Conservation (phyloP, 2,113 vertebrate genomes). For the Hiodon alosoides region DNA sequence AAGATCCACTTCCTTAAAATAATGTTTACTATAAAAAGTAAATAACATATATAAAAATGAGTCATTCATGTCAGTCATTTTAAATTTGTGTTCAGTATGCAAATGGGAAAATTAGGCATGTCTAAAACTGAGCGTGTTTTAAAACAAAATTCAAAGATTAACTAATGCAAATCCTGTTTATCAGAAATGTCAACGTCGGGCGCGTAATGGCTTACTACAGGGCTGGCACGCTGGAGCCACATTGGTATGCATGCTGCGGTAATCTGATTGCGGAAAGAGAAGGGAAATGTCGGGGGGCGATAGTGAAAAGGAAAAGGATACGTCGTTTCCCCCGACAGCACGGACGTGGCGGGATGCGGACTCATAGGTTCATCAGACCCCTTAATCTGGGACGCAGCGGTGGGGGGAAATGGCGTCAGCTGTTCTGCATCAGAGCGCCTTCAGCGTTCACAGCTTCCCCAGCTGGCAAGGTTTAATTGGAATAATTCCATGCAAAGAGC, state of each 20-base stretch:
- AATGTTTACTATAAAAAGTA: conserved; percentile 1
- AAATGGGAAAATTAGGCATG: neutral
- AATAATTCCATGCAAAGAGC: conserved; percentile 13
- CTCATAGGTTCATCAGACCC: conserved; percentile 26
- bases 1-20: neutral
- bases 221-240: neutral
- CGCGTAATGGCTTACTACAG: neutral
- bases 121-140: neutral
- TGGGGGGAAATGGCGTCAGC: conserved; percentile 28
- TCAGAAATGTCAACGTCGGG: neutral
- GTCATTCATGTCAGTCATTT: neutral
- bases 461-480: conserved; percentile 27
- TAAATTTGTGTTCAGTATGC: neutral
- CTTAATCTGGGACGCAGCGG: conserved; percentile 28
- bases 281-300: neutral
- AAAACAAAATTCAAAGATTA: neutral
- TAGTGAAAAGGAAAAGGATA: neutral
- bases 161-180: neutral
- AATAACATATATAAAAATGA: neutral
- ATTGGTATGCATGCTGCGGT: neutral
- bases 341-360: neutral
- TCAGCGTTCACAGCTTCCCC: conserved; percentile 9
- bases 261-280: neutral
- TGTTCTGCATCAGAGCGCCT: conserved; percentile 28
- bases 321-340: neutral